These are phyloP conservation scores for Brevimyrus niger DNA, from an alignment of 2,113 vertebrate genomes.

Conservation along the genomic window DNA sequence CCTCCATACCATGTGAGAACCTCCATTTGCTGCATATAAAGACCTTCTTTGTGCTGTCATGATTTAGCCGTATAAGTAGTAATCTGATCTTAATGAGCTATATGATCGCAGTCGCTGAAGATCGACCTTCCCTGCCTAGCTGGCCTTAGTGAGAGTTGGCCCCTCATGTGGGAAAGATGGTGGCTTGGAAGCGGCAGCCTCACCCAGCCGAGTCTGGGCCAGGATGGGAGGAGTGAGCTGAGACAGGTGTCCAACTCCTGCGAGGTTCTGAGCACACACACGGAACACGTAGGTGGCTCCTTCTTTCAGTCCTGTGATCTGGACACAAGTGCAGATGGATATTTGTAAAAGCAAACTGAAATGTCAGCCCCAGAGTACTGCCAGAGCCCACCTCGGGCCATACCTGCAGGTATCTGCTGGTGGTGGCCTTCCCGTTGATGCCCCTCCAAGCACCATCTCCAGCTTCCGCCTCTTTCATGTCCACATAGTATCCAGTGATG, in stretches of 20 bases:
- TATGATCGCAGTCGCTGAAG: neutral
- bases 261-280: constrained; percentile 80
- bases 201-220: constrained; percentile 85
- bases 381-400: constrained; percentile 3
- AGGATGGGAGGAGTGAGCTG: constrained; percentile 68
- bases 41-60: neutral
- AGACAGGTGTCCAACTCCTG: constrained; percentile 81
- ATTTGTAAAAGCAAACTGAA: neutral
- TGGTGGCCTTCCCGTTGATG: constrained; percentile 71
- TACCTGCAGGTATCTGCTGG: constrained; percentile 77
- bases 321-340: constrained; percentile 18
- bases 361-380: neutral
- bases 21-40: neutral
- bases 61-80: neutral
- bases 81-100: neutral
- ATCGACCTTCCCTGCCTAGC: neutral
- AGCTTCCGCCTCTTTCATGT: constrained; percentile 71
- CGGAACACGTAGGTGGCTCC: constrained; percentile 78
- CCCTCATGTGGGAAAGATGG: neutral
- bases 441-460: constrained; percentile 73
- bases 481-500: constrained; percentile 83
- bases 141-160: neutral
- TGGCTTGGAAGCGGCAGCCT: constrained; percentile 25
- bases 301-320: constrained; percentile 72
- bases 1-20: neutral